Evolutionary conservation across 1,140 invertebrate species (phyloP), one percentile per base, ranked within the genome.

Genomic region (Xylocopa sonorina): DNA sequence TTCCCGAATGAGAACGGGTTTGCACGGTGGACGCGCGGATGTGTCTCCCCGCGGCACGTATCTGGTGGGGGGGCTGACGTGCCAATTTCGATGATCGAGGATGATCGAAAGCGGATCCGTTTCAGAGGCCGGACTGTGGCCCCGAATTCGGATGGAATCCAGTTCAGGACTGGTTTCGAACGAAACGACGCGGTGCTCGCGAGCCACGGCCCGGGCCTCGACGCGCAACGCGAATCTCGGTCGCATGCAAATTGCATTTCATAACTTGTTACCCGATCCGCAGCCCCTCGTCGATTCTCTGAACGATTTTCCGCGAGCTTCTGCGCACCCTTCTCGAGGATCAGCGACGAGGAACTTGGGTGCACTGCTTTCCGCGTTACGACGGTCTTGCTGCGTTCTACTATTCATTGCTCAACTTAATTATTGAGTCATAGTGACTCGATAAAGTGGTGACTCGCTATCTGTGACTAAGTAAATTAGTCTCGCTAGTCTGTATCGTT

Each of bases 241-340:
- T 53, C 84, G 83, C 86, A 88, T 89, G 89, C 84, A 90, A 90
- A 90, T 90, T 82, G 83, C 88, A 83, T 89, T 90, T 90, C 89
- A 89, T 90, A 90, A 89, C 87, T 90, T 84, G 85, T 89, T 89
- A 89, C 77, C 80, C 67, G 76, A 29, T 51, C 80, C 50, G 48
- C 57, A 50, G 53, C 48, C 74, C 48, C 74, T 24, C 43, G 21
- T 27, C n/a, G 68, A 78, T 77, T 83, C 66, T 73, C 67, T 67
- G 43, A 41, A 50, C 60, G 24, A 71, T 77, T 66, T 43, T 29
- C n/a, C n/a, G n/a, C n/a, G n/a, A n/a, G n/a, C n/a, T n/a, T n/a
- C n/a, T n/a, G n/a, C n/a, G n/a, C n/a, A n/a, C n/a, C n/a, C n/a
- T n/a, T n/a, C n/a, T n/a, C n/a, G n/a, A n/a, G n/a, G n/a, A n/a